Evolutionary conservation across 2,888 invertebrate species (phyloP).

Genomic region (Pharmacophagus antenor): DNA sequence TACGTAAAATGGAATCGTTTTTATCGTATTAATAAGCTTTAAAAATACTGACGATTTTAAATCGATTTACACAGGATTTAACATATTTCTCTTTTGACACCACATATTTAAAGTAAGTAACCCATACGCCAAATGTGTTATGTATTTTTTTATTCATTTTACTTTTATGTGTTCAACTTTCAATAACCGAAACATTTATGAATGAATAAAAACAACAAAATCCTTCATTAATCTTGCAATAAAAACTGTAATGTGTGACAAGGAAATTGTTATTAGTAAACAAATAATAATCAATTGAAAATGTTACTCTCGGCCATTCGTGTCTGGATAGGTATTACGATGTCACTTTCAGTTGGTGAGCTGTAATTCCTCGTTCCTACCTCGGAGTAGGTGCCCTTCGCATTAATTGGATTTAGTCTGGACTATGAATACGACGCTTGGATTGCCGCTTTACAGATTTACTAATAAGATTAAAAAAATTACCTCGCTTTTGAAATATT

Average conservation of each 20-base stretch:
- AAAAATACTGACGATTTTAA: not conserved
- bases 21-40: not conserved
- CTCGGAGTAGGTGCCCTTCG: slow-evolving; percentile 39
- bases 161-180: no score
- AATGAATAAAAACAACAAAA: not conserved
- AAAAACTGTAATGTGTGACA: no score
- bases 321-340: slow-evolving; percentile 23
- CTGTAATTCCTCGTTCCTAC: slow-evolving; percentile 34
- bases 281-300: not conserved
- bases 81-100: no score
- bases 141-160: no score
- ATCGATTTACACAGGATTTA: no score
- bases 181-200: no score
- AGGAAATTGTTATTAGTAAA: not conserved
- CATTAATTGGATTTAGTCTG: slow-evolving; percentile 75
- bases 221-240: no score
- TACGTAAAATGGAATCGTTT: slow-evolving; percentile 15
- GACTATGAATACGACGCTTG: slow-evolving; percentile 66
- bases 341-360: slow-evolving; percentile 37
- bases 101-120: no score
- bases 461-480: slow-evolving; percentile 35
- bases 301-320: not conserved
- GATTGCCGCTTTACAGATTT: slow-evolving; percentile 62
- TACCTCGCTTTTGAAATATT: slow-evolving; percentile 37
- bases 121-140: no score